Base-by-base conservation (phyloP, 2,797 vertebrate genomes). In the Gadopsis marmoratus region DNA sequence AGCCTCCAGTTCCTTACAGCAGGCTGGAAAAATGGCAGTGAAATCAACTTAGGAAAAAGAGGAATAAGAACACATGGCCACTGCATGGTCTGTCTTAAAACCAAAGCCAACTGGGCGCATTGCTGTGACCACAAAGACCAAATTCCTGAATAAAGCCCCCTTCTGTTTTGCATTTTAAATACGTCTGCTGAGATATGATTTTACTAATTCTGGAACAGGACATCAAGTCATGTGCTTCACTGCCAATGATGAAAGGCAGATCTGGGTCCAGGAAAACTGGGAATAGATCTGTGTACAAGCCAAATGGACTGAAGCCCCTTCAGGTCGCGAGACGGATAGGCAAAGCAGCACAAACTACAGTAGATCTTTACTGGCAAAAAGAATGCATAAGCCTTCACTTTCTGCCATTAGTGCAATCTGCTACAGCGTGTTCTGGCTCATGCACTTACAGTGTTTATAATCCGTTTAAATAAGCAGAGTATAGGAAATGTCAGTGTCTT, bases 1-100 rank as follows among this genome's bases (percentile, higher is more conserved):
- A 78, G 66, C 37, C 67, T 79, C 56, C 11, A 67, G 67, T 69
- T 78, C 59, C 33, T 83, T 71, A 56, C 77, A 80, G 73, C 87
- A 76, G 65, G 37, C 58, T 31, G 63, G 47, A 31, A 66, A 77
- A 86, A 81, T 47, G 59, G 53, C 51, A 55, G 51, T 12, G 54
- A 41, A 75, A 86, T 64, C 2, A 43, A 66, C 41, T 79, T 50
- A 45, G 29, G 17, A 19, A 48, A 19, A 47, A 47, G 45, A 79
- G 17, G 6, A 59, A 74, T 12, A 48, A 47, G 39, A 53, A 64
- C 53, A 37, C 10, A 62, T 31, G n/a, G 74, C 68, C 62, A 79
- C 39, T 35, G 54, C 50, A 47, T 50, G 45, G 64, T 8, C 26
- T 31, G 37, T 73, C 29, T 58, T 61, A 9, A 75, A 79, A 76